Base-by-base conservation (phyloP, 2,888 invertebrate genomes). In the Ametastegia equiseti region DNA sequence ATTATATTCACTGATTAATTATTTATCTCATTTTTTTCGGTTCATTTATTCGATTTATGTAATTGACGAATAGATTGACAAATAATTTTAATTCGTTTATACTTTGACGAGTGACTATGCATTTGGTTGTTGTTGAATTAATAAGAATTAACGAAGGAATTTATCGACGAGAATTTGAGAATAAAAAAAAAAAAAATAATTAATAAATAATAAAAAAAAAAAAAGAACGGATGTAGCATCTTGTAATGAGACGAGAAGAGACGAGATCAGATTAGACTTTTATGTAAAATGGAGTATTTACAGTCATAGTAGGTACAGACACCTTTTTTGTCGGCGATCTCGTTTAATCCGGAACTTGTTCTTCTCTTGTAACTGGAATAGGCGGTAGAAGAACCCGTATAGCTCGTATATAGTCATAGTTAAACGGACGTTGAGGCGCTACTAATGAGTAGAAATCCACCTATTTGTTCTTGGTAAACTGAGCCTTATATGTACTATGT, bases 391-490 rank as follows among this genome's bases (percentile, higher is more conserved):
- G 6, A 13, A 63, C 30, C 30, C 6, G 13, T n/a, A 7, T 33
- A 63, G 33, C 63, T 33, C 33, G n/a, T 63, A n/a, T 63, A 33
- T 42, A 42, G 23, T 54, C 19, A 54, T 54, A 54, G 23, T 54
- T 54, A 23, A 9, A 54, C 54, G 19, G 23, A 69, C 69, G 69
- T 45, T 45, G 36, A 45, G 6, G 27, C 23, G 69, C 2, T 69
- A 69, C 69, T 69, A 69, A 69, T 69, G 69, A 69, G 42, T 69
- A 69, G 69, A 69, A 69, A 69, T 42, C 45, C 42, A 69, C n/a
- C 36, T 69, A 23, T 39, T 39, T 63, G 4, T 63, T 30, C 33
- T 54, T 54, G 11, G 54, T 54, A 54, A 23, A 3, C 23, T 33
- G 63, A 63, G n/a, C n/a, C 6, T 30, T 63, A 9, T 13, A 9